Evolutionary conservation across 2,113 vertebrate species (phyloP).

Genomic region (Theropithecus gelada): DNA sequence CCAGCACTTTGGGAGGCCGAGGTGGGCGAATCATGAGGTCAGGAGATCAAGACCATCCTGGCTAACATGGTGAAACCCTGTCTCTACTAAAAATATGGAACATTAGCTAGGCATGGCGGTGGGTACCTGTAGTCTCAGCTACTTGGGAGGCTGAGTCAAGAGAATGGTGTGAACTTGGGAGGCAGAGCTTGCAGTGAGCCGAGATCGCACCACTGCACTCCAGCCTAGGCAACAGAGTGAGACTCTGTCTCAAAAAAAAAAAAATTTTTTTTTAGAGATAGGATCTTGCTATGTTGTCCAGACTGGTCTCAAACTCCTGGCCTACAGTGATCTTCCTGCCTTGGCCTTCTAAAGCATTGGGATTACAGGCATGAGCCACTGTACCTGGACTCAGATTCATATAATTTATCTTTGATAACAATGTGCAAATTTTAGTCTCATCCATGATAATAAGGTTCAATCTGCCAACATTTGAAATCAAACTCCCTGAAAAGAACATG

Average conservation of each 20-base stretch:
- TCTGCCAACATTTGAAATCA: not conserved
- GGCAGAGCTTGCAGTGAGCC: not conserved
- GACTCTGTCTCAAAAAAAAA: not conserved
- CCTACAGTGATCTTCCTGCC: too few relatives aligned
- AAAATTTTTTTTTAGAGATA: too few relatives aligned
- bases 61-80: not conserved
- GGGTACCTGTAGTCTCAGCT: too few relatives aligned
- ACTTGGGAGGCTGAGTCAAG: too few relatives aligned
- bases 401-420: not conserved
- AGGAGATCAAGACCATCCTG: not conserved
- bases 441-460: not conserved
- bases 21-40: accelerated
- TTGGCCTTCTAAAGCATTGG: too few relatives aligned
- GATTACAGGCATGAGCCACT: too few relatives aligned
- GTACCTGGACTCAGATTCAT: not conserved
- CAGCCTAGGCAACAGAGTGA: too few relatives aligned
- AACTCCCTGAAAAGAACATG: not conserved
- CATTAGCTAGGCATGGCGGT: not conserved
- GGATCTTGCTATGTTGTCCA: too few relatives aligned
- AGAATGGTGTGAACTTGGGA: not conserved
- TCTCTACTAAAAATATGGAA: not conserved
- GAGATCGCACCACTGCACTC: not conserved
- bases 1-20: not conserved
- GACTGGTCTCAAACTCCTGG: too few relatives aligned
- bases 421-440: not conserved